A percentile compares a stretch with the other conserved stretches of the same genome.
Conservation (phyloP, 2,888 invertebrate species). For the Lepeophtheirus nordmannii region DNA sequence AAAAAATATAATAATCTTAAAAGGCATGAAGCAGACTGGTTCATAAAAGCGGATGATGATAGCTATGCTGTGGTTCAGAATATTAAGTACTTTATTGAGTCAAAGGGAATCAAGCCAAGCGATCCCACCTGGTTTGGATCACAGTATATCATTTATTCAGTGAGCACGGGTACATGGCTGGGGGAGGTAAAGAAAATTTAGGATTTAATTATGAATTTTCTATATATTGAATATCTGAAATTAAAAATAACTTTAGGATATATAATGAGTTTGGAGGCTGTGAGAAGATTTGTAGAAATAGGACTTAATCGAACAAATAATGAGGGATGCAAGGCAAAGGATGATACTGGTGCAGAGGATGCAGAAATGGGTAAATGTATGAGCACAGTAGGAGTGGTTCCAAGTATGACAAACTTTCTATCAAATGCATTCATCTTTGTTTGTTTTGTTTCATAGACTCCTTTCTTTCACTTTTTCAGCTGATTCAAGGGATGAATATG, state of each 20-base stretch:
- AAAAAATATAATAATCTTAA: too few relatives aligned
- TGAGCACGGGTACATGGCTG: background rate
- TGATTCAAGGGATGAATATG: background rate
- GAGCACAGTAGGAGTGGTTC: slow-evolving; percentile 1
- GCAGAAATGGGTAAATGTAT: background rate
- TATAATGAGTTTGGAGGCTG: background rate
- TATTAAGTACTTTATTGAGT: background rate
- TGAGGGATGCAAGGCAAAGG: background rate
- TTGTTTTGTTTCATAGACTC: too few relatives aligned
- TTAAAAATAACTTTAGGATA: background rate
- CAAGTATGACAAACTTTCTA: background rate
- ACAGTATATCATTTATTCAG: background rate
- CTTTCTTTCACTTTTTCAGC: too few relatives aligned
- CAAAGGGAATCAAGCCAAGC: background rate
- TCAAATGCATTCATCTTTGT: too few relatives aligned
- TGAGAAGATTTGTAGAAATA: background rate
- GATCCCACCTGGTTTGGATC: background rate
- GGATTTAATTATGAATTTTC: too few relatives aligned
- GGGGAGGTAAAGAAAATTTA: background rate
- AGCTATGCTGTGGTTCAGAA: background rate
- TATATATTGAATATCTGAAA: too few relatives aligned
- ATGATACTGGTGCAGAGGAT: background rate
- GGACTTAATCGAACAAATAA: background rate
- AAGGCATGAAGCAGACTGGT: background rate
- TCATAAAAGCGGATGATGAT: background rate